Evolutionary conservation across 1,140 invertebrate genomes (phyloP).

Genomic region (Scaptomyza pallida): DNA sequence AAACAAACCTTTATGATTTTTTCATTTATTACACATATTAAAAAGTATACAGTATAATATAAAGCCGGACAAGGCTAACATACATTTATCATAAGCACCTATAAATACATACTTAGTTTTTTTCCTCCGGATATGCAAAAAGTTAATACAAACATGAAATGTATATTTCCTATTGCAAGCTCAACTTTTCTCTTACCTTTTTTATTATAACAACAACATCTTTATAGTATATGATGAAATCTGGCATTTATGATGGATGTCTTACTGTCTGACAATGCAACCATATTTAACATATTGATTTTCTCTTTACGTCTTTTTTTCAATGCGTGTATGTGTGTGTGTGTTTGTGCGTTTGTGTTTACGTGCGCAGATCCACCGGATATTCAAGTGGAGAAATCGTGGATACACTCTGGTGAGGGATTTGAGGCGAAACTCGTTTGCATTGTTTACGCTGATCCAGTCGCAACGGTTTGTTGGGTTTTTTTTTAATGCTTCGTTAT

Average conservation of each 20-base stretch:
- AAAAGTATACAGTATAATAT: too few relatives aligned
- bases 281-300: background rate
- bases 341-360: conserved; percentile 15
- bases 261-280: background rate
- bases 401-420: conserved; percentile 90
- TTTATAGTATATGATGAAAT: background rate
- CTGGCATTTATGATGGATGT: background rate
- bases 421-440: conserved; percentile 89
- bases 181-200: too few relatives aligned
- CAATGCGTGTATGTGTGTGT: conserved; percentile 15
- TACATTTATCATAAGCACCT: too few relatives aligned
- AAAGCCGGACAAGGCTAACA: too few relatives aligned
- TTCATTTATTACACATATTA: too few relatives aligned
- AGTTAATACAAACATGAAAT: too few relatives aligned
- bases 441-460: conserved; percentile 89
- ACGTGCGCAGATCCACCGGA: conserved; percentile 86
- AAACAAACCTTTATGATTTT: too few relatives aligned
- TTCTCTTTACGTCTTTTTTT: background rate
- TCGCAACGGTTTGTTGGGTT: conserved; percentile 86
- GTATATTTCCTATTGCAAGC: too few relatives aligned
- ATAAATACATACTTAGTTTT: too few relatives aligned
- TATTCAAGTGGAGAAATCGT: conserved; percentile 88
- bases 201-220: background rate
- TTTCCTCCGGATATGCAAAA: too few relatives aligned
- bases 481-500: conserved; percentile 48